Base-by-base conservation (phyloP, 2,888 invertebrate genomes). In the Oscheius onirici region DNA sequence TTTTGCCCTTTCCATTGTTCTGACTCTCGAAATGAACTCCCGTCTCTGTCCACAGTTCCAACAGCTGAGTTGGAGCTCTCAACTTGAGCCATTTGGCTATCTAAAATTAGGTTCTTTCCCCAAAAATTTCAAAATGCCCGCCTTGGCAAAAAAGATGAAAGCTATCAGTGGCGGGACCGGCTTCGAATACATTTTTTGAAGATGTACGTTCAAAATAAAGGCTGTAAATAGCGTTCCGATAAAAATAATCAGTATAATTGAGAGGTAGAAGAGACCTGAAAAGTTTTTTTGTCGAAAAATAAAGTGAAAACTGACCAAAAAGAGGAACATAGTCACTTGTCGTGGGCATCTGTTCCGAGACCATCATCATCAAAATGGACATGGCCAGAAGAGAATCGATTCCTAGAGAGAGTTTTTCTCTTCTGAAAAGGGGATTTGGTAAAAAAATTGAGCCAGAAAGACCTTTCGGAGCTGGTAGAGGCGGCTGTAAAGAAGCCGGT, bases 271-370 rank as follows among this genome's bases (percentile, higher is more conserved):
- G 44, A 85, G 77, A 49, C 81, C 78, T 78, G 52, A 58, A 40
- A 58, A 2, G 13, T 20, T 22, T 20, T 17, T 52, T 8, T 15
- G 3, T 17, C 3, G 1, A 28, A 55, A n/a, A n/a, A n/a, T n/a
- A 17, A 22, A 28, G 3, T 46, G 22, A 58, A 17, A 44, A 17
- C 40, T 69, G 43, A 78, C 83, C 86, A 51, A 86, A 86, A 1
- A 86, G 72, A 1, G 86, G 86, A 8, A 86, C 83, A 61, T 84
- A 86, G 58, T 86, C 86, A 3, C 80, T 81, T 0, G 89, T 89
- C 2, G 89, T 89, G 0, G 90, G 90, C 89, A 89, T 89, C 72
- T 88, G 89, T 73, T 90, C 90, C 3, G 89, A 88, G 13, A 90
- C 88, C 78, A 90, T 88, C 80, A 89, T 87, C 88, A 89, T 88